Conservation (phyloP, 1,140 invertebrate species). For the Pemphigus obesinymphae region DNA sequence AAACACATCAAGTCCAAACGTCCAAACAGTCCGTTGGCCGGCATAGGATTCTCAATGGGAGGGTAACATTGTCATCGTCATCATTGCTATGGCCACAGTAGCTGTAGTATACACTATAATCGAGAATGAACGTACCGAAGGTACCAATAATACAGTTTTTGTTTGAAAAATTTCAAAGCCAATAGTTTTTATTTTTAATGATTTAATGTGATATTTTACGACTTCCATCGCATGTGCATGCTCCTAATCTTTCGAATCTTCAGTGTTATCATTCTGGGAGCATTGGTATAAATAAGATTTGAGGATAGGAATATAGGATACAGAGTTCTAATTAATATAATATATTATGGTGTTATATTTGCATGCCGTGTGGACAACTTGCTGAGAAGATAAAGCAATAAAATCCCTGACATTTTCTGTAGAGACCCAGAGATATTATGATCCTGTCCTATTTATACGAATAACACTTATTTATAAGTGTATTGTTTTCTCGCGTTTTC, state of each 20-base stretch:
- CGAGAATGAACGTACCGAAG: constrained; percentile 18
- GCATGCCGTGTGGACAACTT: too few relatives aligned
- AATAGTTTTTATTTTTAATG: too few relatives aligned
- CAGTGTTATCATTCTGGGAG: too few relatives aligned
- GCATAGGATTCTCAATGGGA: constrained; percentile 78
- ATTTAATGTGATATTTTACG: background rate
- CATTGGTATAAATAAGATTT: too few relatives aligned
- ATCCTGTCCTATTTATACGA: too few relatives aligned
- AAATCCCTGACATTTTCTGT: background rate
- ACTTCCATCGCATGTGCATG: constrained; percentile 5
- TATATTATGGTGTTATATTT: too few relatives aligned
- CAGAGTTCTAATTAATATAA: too few relatives aligned
- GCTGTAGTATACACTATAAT: background rate
- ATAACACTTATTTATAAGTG: too few relatives aligned
- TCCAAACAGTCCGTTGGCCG: constrained; percentile 64
- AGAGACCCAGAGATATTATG: background rate
- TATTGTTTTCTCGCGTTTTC: too few relatives aligned
- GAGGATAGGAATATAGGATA: too few relatives aligned
- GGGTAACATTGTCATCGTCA: constrained; percentile 51
- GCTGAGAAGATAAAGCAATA: too few relatives aligned
- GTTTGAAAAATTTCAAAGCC: background rate
- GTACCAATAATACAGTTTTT: background rate
- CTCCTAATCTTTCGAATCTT: background rate
- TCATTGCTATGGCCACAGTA: background rate
- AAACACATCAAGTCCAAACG: constrained; percentile 62